These are phyloP conservation scores for Acridotheres tristis DNA, from an alignment of 2,797 vertebrate genomes.

Conservation along the genomic window DNA sequence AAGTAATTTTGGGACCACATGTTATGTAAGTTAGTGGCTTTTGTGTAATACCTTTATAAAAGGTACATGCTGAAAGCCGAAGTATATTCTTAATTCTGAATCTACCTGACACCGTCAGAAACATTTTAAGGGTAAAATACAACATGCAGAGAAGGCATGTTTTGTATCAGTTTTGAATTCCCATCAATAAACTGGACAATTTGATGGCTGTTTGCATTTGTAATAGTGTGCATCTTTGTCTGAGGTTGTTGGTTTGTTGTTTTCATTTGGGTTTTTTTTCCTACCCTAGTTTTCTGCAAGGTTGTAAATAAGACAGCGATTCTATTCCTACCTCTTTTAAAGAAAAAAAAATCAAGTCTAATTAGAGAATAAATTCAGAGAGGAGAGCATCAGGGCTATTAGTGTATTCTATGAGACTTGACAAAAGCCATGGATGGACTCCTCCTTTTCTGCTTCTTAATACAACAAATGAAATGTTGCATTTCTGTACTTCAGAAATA, in stretches of 20 bases:
- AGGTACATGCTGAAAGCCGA: slow-evolving; percentile 69
- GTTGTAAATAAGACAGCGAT: slow-evolving; percentile 21
- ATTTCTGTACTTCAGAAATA: slow-evolving; percentile 17
- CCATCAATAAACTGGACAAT: slow-evolving; percentile 78
- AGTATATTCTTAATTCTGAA: slow-evolving; percentile 67
- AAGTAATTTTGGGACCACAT: slow-evolving; percentile 72
- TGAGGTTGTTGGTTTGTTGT: neutral
- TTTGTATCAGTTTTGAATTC: slow-evolving; percentile 79
- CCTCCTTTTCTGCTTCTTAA: neutral
- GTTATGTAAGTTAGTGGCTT: slow-evolving; percentile 64
- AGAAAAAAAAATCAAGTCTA: neutral
- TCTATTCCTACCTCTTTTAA: neutral
- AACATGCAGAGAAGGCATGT: slow-evolving; percentile 63
- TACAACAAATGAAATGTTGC: neutral
- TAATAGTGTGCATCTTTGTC: slow-evolving; percentile 70
- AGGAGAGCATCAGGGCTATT: slow-evolving; percentile 22
- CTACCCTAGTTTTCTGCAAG: slow-evolving; percentile 28
- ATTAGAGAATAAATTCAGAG: neutral
- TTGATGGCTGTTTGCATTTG: slow-evolving; percentile 76
- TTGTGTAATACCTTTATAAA: slow-evolving; percentile 66
- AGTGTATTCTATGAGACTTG: slow-evolving; percentile 1
- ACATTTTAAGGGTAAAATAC: slow-evolving; percentile 66
- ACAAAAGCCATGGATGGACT: neutral
- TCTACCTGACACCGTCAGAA: slow-evolving; percentile 67
- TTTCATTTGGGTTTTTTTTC: neutral